Base-by-base conservation (phyloP, 2,113 vertebrate genomes). In the Semicossyphus pulcher region DNA sequence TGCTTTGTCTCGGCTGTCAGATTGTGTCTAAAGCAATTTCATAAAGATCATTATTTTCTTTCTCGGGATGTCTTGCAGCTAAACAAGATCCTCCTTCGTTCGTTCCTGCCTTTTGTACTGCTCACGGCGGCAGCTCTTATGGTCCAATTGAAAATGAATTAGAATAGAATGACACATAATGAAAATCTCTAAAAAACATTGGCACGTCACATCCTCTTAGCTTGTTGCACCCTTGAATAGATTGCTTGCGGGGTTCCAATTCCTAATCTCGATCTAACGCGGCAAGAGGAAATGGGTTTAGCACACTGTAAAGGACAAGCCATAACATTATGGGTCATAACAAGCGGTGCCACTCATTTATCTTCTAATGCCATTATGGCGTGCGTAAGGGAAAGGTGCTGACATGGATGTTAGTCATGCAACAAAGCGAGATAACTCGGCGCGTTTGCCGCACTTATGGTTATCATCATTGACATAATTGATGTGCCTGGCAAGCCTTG, bases 141-240 rank as follows among this genome's bases (percentile, higher is more conserved):
- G 88, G 90, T 81, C 85, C 90, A 92, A 93, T 93, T 90, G 91
- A 92, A 92, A 93, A 89, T 74, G 88, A 93, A 94, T 94, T 93
- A 93, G 90, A 91, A 91, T 77, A 83, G 90, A 92, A 93, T 92
- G 91, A 86, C 87, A 82, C 86, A 90, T 93, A 94, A 94, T 94
- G 92, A 93, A 94, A 92, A 92, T 91, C 90, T 78, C 85, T 90
- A 86, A 81, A 80, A 92, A 91, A 91, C 91, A 89, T 87, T 89
- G 88, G 85, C 85, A 84, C 88, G 93, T 92, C 94, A 93, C 91
- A 90, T 93, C 87, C 84, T 71, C 72, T 93, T 93, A 93, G 87
- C 81, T 80, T 64, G 78, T 86, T 65, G 87, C 84, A 74, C 88
- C 73, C 86, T 81, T 88, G 92, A 93, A 94, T 94, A 93, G 90